Evolutionary conservation across 35 echinoderm and acorn worm genomes (phyloP).

Genomic region (Nesometra sesokonis): DNA sequence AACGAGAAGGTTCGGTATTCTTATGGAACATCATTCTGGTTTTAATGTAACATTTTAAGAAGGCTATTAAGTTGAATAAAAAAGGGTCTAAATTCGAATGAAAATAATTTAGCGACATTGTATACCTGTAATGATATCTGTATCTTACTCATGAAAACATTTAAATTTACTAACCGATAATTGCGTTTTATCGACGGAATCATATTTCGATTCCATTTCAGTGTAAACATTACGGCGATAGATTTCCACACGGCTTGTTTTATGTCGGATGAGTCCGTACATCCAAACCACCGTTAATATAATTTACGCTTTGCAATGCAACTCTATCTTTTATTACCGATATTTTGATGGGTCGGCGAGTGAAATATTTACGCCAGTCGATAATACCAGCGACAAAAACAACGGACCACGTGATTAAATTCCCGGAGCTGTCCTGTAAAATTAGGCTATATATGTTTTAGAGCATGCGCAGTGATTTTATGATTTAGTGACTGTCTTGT

Average conservation of each 20-base stretch:
- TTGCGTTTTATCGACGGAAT: not conserved
- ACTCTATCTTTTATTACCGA: not conserved
- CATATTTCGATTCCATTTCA: not conserved
- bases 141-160: not conserved
- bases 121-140: not conserved
- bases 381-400: not conserved
- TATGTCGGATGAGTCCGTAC: not conserved
- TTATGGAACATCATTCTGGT: not conserved
- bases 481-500: too few species aligned
- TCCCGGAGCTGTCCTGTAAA: not conserved
- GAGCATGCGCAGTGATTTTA: not conserved
- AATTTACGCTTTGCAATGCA: not conserved
- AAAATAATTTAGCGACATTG: not conserved
- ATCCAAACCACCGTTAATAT: not conserved
- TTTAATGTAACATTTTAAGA: not conserved
- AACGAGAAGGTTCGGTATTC: not conserved
- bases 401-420: not conserved
- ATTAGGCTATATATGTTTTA: not conserved
- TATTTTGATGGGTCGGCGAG: not conserved
- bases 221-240: not conserved
- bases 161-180: not conserved
- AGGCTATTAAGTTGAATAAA: not conserved
- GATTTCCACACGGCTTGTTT: not conserved
- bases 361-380: not conserved
- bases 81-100: not conserved